Percentiles rank a stretch among this genome's conserved stretches.
Evolutionary conservation across 2,888 invertebrate species (phyloP).

Genomic region (Conistra vaccinii): DNA sequence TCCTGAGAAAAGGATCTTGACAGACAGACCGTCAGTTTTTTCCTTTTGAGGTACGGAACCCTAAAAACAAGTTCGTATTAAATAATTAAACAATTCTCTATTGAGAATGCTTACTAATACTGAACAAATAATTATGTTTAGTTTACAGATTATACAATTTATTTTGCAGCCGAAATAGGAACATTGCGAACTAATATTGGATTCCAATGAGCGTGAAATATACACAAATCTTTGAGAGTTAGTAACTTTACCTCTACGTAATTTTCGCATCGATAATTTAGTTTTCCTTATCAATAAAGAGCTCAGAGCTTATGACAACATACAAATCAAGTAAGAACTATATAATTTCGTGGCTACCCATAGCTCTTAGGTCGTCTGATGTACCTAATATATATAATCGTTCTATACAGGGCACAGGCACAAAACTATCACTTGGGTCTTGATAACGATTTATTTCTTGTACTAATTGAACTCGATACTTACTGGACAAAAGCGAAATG

Average conservation of each 20-base stretch:
- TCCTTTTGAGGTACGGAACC: no score
- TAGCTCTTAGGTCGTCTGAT: neutral
- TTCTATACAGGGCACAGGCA: neutral
- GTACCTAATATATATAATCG: no score
- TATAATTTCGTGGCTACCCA: neutral
- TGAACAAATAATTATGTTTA: neutral
- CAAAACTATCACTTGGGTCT: neutral
- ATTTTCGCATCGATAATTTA: neutral
- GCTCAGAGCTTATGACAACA: neutral
- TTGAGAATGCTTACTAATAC: conserved; percentile 3
- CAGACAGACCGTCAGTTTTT: no score
- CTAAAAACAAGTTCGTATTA: neutral
- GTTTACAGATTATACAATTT: conserved; percentile 3
- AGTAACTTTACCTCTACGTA: neutral
- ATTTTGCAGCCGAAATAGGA: neutral
- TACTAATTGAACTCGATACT: neutral
- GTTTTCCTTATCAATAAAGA: neutral
- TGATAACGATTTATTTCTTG: neutral
- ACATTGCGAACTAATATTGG: conserved; percentile 17
- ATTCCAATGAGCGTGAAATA: conserved; percentile 9
- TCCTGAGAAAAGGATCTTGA: no score
- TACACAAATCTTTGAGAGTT: neutral
- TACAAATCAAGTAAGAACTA: neutral
- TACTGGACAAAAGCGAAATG: neutral
- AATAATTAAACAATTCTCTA: neutral